phyloP scores from a whole-genome alignment of 2,888 invertebrate species.

The Microplitis deprimator region DNA sequence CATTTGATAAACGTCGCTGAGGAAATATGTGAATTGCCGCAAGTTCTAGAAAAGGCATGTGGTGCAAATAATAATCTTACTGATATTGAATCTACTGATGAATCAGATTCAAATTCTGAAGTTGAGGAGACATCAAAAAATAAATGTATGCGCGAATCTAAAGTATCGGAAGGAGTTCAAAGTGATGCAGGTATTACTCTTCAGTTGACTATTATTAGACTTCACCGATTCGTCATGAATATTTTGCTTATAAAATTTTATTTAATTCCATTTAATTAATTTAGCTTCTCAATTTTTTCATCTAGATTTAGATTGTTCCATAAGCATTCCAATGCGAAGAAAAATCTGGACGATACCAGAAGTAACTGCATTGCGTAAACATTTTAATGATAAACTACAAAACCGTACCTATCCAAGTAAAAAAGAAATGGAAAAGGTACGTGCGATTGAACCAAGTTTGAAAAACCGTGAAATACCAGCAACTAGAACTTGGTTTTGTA shows the following conservation, averaged over 20 bases:
- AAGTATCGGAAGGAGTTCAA: too few species aligned
- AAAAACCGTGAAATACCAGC: not conserved
- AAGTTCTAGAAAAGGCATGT: not conserved
- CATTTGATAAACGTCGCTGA: not conserved
- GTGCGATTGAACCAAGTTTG: not conserved
- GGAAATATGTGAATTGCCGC: not conserved
- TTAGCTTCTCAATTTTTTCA: not conserved
- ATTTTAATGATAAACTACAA: not conserved
- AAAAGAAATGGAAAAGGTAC: not conserved
- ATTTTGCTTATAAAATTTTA: too few species aligned
- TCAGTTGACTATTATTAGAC: too few species aligned
- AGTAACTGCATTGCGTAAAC: not conserved
- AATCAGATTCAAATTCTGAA: too few species aligned
- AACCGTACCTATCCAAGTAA: not conserved
- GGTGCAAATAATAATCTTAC: not conserved
- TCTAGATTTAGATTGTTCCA: not conserved
- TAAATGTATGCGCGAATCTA: too few species aligned
- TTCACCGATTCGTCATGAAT: too few species aligned
- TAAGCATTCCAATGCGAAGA: not conserved
- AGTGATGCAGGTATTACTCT: too few species aligned
- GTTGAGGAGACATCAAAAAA: too few species aligned
- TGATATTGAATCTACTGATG: too few species aligned
- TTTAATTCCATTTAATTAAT: too few species aligned
- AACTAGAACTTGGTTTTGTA: not conserved
- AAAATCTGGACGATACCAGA: not conserved